phyloP scores from a whole-genome alignment of 2,888 invertebrate genomes.

The Pecten maximus region DNA sequence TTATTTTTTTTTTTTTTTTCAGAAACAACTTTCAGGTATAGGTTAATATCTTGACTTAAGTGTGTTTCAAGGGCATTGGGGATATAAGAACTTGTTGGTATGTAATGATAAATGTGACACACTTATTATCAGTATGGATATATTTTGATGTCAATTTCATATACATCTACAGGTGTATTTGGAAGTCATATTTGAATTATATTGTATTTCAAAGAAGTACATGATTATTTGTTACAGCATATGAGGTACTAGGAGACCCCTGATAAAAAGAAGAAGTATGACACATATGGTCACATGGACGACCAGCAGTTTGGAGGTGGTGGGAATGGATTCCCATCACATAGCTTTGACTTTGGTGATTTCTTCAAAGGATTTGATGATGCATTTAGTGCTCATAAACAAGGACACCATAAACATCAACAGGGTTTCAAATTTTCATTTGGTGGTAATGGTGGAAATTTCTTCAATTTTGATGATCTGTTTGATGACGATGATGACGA shows the following conservation, averaged over 20 bases:
- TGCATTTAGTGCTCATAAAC: constrained; percentile 68
- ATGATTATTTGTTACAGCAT: constrained; percentile 79
- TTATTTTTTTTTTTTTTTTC: too few relatives aligned
- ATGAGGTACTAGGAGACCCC: constrained; percentile 83
- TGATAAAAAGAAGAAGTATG: constrained; percentile 83
- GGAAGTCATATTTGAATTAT: too few relatives aligned
- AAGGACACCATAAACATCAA: constrained; percentile 63
- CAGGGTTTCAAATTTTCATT: constrained; percentile 62
- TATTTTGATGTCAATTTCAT: too few relatives aligned
- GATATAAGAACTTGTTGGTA: too few relatives aligned
- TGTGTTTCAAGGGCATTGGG: too few relatives aligned
- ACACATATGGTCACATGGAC: constrained; percentile 82
- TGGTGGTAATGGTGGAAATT: constrained; percentile 62
- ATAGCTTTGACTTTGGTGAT: constrained; percentile 80
- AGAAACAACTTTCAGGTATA: too few relatives aligned
- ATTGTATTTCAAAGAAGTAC: not conserved
- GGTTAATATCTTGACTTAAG: too few relatives aligned
- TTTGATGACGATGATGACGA: constrained; percentile 78
- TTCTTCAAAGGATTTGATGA: constrained; percentile 81
- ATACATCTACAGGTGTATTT: too few relatives aligned
- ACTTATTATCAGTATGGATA: too few relatives aligned
- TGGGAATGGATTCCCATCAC: constrained; percentile 61
- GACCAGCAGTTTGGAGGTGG: constrained; percentile 65
- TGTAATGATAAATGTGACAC: too few relatives aligned
- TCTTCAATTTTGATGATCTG: constrained; percentile 81